These are phyloP conservation scores for Laticauda laticaudata DNA, from an alignment of 2,113 vertebrate species.

Conservation along the genomic window DNA sequence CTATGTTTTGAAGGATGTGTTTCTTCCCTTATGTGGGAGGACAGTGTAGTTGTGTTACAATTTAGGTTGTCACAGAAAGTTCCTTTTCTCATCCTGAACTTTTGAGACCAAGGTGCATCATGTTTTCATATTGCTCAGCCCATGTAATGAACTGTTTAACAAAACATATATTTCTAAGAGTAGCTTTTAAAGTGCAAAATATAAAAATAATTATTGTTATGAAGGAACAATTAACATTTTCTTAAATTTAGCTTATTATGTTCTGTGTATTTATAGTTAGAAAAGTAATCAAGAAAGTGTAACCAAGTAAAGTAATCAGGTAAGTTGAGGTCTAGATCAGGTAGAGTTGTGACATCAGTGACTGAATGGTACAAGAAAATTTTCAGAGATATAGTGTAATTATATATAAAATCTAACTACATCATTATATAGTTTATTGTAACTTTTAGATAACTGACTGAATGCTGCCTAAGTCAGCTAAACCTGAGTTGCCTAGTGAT, in stretches of 20 bases:
- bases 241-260: neutral
- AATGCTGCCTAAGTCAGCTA: neutral
- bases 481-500: neutral
- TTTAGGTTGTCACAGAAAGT: neutral
- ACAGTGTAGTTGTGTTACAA: neutral
- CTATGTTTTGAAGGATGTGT: neutral
- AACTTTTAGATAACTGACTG: neutral
- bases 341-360: neutral
- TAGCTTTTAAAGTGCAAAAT: neutral
- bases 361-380: neutral
- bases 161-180: neutral
- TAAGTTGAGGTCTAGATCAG: neutral
- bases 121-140: neutral
- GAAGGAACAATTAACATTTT: neutral
- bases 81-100: constrained; percentile 2
- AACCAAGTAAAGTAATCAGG: neutral
- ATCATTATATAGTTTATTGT: neutral
- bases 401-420: neutral
- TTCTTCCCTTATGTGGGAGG: neutral
- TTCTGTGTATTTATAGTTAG: neutral
- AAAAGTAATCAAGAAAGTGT: neutral
- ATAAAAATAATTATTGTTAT: neutral
- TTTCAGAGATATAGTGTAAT: neutral
- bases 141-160: neutral
- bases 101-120: neutral